Base-by-base conservation (phyloP, 2,797 vertebrate species). In the Phrynocephalus guinanensis region DNA sequence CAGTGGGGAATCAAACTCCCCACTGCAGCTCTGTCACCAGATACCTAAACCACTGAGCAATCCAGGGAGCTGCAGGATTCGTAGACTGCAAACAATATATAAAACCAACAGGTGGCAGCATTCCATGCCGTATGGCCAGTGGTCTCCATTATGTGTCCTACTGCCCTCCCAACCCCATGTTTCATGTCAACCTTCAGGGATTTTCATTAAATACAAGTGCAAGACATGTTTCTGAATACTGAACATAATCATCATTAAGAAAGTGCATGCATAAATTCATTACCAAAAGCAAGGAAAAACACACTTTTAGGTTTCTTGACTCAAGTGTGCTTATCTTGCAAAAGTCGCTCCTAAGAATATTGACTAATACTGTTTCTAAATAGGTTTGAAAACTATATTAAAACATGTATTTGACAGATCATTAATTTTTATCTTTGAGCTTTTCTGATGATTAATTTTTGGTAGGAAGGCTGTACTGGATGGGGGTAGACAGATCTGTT, bases 51-150 rank as follows among this genome's bases (percentile, higher is more conserved):
- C 9, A 56, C 52, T 56, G 52, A 56, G 52, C 52, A 2, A 56
- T 13, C 52, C 52, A 56, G 52, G 2, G 9, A 56, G 52, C 10
- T 33, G 28, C 60, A 68, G 6, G 28, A 75, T 28, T 79, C 22
- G 2, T 26, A 78, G 76, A 30, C 5, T 38, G 66, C 16, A 50
- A 79, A 60, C 30, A 75, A 48, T 84, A 24, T 75, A 44, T 48
- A 5, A 44, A 71, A 44, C 94, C 86, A 89, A 88, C 87, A 91
- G 93, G 84, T 92, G 93, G 92, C 94, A 95, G 89, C 92, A 88
- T 79, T 79, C 81, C 28, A 1, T 76, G 86, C 72, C 15, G 44
- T 91, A 89, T 86, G 8, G 9, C 77, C 6, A 56, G 33, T 77
- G 84, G 24, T 11, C 44, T 30, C 18, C 38, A 67, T 73, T n/a